Percentiles rank a stretch among this genome's conserved stretches.
These are phyloP conservation scores for Karalla daura DNA, from an alignment of 2,797 vertebrate genomes.

Conservation along the genomic window DNA sequence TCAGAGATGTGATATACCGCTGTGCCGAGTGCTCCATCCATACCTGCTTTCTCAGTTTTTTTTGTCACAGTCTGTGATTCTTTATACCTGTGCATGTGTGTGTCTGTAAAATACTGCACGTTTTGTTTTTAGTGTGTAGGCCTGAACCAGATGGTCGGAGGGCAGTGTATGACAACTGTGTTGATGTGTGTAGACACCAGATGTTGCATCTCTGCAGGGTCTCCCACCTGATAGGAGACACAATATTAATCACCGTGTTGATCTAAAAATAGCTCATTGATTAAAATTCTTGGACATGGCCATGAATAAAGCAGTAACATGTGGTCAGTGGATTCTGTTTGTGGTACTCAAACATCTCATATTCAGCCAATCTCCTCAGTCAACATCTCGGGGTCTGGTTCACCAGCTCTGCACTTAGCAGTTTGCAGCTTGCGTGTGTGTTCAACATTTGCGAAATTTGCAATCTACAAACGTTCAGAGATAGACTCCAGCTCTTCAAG, in stretches of 20 bases:
- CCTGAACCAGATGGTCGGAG: constrained; percentile 49
- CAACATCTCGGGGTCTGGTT: not conserved
- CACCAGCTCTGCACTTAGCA: no score
- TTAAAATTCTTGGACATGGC: constrained; percentile 17
- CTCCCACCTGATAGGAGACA: constrained; percentile 46
- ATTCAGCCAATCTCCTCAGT: not conserved
- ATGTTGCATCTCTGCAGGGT: constrained; percentile 41
- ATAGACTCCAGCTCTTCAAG: not conserved
- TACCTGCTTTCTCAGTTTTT: constrained; percentile 17
- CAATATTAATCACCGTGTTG: constrained; percentile 52
- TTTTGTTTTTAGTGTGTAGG: constrained; percentile 22
- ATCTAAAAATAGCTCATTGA: constrained; percentile 57
- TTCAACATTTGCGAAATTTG: no score
- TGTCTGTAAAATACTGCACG: constrained; percentile 10
- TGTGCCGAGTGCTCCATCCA: not conserved
- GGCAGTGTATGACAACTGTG: constrained; percentile 36
- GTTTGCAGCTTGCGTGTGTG: not conserved
- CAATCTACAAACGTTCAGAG: no score
- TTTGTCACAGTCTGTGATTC: constrained; percentile 5
- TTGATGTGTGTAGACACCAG: constrained; percentile 21
- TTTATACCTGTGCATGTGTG: constrained; percentile 12
- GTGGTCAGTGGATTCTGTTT: constrained; percentile 10
- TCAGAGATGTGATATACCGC: constrained; percentile 24
- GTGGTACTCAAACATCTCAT: constrained; percentile 6
- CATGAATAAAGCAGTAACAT: constrained; percentile 13